A percentile compares a stretch with the other conserved stretches of the same genome.
Conservation (phyloP, 2,888 invertebrate species). For the Andrena bicolor region DNA sequence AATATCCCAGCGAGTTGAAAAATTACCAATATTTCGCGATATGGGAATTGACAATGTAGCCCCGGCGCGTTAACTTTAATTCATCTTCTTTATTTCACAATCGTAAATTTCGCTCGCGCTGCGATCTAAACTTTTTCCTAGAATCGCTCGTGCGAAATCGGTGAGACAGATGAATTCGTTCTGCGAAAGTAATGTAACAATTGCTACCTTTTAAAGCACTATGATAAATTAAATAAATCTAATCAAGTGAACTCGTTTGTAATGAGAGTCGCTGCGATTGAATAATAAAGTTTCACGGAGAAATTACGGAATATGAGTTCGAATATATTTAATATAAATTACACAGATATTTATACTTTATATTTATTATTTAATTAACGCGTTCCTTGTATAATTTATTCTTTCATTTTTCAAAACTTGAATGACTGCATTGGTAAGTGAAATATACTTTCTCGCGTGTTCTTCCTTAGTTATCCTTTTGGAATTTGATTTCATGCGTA, state of each 20-base stretch:
- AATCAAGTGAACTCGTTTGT: background rate
- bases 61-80: background rate
- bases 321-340: background rate
- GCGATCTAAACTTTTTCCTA: background rate
- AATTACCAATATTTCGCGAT: constrained; percentile 14
- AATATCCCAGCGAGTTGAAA: constrained; percentile 41
- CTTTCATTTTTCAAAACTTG: constrained; percentile 46
- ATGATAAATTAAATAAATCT: background rate
- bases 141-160: background rate
- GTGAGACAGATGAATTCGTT: constrained; percentile 10
- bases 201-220: background rate
- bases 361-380: constrained; percentile 19
- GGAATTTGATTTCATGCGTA: background rate
- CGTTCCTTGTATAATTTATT: constrained; percentile 40
- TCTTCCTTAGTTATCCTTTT: background rate
- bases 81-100: background rate
- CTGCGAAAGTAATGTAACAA: constrained; percentile 10
- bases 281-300: background rate
- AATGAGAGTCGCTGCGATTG: background rate
- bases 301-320: background rate
- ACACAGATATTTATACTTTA: background rate
- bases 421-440: constrained; percentile 45
- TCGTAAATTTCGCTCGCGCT: background rate
- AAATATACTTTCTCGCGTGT: background rate
- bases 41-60: background rate